phyloP scores from a whole-genome alignment of 2,888 invertebrate species.

The Diarsia rubi region DNA sequence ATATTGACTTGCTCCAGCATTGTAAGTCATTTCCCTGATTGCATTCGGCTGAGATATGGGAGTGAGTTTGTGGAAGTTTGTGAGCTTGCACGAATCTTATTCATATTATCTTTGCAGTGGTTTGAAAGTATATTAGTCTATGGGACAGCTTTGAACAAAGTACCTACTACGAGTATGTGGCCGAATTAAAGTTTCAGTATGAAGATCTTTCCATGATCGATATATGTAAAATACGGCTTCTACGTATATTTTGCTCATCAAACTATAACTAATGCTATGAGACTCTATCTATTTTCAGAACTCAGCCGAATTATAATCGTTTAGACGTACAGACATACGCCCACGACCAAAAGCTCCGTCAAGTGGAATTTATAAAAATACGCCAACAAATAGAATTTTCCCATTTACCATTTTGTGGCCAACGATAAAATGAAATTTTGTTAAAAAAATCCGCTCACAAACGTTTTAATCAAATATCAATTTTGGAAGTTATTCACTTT shows the following conservation, averaged over 20 bases:
- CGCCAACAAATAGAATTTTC: constrained; percentile 40
- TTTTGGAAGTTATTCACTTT: constrained; percentile 63
- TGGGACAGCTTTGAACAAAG: neutral
- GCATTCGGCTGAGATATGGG: constrained; percentile 32
- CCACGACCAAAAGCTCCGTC: constrained; percentile 16
- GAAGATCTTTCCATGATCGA: neutral
- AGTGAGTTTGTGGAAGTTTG: neutral
- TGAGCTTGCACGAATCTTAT: neutral
- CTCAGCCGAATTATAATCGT: neutral
- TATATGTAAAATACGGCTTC: neutral
- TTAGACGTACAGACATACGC: constrained; percentile 3
- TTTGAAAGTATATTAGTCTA: neutral
- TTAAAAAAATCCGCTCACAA: constrained; percentile 50
- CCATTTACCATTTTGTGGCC: constrained; percentile 42
- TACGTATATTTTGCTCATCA: neutral
- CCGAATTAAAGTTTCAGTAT: neutral
- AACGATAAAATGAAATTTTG: constrained; percentile 47
- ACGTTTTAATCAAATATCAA: constrained; percentile 65
- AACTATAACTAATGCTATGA: neutral
- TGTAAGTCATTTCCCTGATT: constrained; percentile 53
- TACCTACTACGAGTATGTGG: neutral
- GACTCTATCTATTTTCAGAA: constrained; percentile 2
- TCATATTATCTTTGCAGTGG: neutral
- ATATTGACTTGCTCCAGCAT: constrained; percentile 57
- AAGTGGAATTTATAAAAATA: constrained; percentile 31